phyloP scores from a whole-genome alignment of 2,888 invertebrate species.

The Pseudanteris insignis region DNA sequence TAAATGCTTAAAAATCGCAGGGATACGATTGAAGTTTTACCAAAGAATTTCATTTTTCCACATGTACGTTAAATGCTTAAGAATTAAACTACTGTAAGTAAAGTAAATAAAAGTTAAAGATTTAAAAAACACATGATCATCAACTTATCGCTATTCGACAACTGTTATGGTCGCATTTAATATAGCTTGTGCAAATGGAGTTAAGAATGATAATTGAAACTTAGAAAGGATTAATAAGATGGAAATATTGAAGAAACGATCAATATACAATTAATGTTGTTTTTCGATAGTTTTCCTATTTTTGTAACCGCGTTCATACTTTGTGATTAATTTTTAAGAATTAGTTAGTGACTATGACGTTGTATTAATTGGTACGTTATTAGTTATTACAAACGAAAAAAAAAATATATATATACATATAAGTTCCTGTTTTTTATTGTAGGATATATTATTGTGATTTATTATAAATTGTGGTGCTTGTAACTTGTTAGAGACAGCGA shows the following conservation, averaged over 20 bases:
- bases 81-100: too few species aligned
- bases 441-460: slow-evolving; percentile 5
- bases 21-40: slow-evolving; percentile 17
- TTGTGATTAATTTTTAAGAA: slow-evolving; percentile 1
- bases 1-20: too few species aligned
- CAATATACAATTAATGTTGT: slow-evolving; percentile 8
- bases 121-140: too few species aligned
- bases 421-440: slow-evolving; percentile 28
- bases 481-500: neutral
- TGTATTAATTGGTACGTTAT: neutral
- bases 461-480: slow-evolving; percentile 11
- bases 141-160: slow-evolving; percentile 10
- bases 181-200: slow-evolving; percentile 12
- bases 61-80: slow-evolving; percentile 17
- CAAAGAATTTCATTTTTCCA: slow-evolving; percentile 34
- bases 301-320: slow-evolving; percentile 8
- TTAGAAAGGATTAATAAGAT: neutral
- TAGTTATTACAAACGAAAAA: neutral
- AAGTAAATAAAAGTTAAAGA: too few species aligned
- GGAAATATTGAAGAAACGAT: neutral
- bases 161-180: slow-evolving; percentile 21
- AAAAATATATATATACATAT: too few species aligned
- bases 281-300: slow-evolving; percentile 8
- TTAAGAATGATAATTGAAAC: slow-evolving; percentile 1
- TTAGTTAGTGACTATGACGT: slow-evolving; percentile 1